A percentile compares a stretch with the other conserved stretches of the same genome.
Conservation (phyloP, 2,888 invertebrate species). For the Dicyrtoma fusca region DNA sequence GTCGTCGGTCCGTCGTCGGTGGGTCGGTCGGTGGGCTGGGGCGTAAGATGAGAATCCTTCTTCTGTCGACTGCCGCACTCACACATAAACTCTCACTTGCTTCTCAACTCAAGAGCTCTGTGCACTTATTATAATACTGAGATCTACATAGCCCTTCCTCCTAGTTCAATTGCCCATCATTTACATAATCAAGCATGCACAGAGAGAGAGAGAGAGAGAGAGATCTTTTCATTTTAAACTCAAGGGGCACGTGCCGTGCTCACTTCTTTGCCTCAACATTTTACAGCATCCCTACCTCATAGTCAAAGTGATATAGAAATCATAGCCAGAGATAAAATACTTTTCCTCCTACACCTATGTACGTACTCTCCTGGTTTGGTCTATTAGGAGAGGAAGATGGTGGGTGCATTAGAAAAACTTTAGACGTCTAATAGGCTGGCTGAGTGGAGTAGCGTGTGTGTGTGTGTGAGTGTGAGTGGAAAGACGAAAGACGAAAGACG, state of each 20-base stretch:
- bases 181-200: conserved; percentile 40
- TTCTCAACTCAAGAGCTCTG: background rate
- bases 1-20: background rate
- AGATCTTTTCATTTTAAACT: conserved; percentile 35
- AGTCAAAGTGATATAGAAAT: background rate
- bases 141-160: conserved; percentile 22
- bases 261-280: conserved; percentile 9
- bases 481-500: background rate
- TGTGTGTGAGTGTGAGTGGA: no score
- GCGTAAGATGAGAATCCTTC: conserved; percentile 14
- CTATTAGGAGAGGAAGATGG: background rate
- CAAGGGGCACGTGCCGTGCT: conserved; percentile 39
- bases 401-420: no score
- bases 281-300: no score
- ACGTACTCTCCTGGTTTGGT: no score
- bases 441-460: background rate
- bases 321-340: background rate
- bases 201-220: conserved; percentile 24
- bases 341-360: no score
- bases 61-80: background rate
- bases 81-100: background rate
- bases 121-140: conserved; percentile 16
- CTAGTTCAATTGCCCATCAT: conserved; percentile 40
- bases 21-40: background rate
- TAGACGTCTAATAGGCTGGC: background rate